phyloP scores from a whole-genome alignment of 1,140 invertebrate species.

The Lepidurus couesii region DNA sequence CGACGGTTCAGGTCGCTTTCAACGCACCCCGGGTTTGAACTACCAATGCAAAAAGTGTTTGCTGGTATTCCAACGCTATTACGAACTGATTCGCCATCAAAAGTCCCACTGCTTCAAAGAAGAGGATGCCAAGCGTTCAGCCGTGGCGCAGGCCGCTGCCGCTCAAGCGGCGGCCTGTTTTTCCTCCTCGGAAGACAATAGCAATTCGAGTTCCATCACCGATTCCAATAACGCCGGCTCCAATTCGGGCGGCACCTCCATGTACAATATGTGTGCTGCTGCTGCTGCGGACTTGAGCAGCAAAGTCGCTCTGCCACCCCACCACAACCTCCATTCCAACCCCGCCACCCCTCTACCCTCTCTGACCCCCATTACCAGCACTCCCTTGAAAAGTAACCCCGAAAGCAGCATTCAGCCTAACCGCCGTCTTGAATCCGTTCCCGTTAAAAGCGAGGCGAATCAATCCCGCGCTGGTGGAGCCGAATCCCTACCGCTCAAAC shows the following conservation, averaged over 20 bases:
- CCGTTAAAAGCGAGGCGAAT: conserved; percentile 23
- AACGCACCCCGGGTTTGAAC: conserved; percentile 89
- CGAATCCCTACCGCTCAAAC: conserved; percentile 48
- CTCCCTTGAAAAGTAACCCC: conserved; percentile 32
- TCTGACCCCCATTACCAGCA: conserved; percentile 41
- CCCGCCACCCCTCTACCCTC: conserved; percentile 50
- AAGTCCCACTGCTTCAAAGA: conserved; percentile 97
- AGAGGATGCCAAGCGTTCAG: conserved; percentile 87
- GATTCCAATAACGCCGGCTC: conserved; percentile 40
- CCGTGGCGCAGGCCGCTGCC: conserved; percentile 83
- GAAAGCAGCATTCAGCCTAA: conserved; percentile 7
- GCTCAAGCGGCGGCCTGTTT: conserved; percentile 80
- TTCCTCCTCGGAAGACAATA: conserved; percentile 71
- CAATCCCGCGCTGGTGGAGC: conserved; percentile 27
- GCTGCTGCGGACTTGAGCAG: conserved; percentile 28
- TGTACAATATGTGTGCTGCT: conserved; percentile 41
- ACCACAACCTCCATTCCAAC: conserved; percentile 36
- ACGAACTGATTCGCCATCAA: conserved; percentile 97
- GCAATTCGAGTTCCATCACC: conserved; percentile 66
- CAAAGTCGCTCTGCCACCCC: neutral
- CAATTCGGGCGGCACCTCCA: conserved; percentile 28
- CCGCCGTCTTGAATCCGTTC: neutral
- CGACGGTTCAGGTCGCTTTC: conserved; percentile 70
- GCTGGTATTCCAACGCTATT: conserved; percentile 95
- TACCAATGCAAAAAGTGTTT: conserved; percentile 99